Percentiles rank a stretch among this genome's conserved stretches.
These are phyloP conservation scores for Eudyptes chrysolophus DNA, from an alignment of 2,113 vertebrate genomes.

Conservation along the genomic window DNA sequence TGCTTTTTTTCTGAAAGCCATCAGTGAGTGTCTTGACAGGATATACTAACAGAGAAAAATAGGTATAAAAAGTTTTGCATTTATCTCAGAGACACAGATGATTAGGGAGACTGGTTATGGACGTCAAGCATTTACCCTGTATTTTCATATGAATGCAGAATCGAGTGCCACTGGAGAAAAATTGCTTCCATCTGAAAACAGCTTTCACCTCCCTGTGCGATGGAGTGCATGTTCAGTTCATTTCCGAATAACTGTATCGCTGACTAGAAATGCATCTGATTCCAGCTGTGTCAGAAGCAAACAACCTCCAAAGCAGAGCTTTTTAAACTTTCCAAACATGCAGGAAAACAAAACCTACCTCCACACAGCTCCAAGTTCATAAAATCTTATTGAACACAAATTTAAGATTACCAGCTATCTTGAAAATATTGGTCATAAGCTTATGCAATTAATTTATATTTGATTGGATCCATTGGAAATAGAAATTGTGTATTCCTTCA, in stretches of 20 bases:
- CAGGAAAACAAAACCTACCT: background rate
- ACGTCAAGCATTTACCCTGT: background rate
- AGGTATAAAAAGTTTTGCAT: background rate
- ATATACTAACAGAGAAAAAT: background rate
- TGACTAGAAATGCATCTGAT: background rate
- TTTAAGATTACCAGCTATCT: background rate
- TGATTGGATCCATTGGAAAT: background rate
- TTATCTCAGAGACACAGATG: background rate
- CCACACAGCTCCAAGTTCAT: background rate
- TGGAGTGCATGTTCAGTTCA: background rate
- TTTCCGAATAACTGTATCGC: background rate
- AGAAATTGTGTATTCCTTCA: background rate
- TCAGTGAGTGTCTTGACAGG: background rate
- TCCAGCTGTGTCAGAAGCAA: background rate
- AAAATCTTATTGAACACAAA: background rate
- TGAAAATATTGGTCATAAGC: background rate
- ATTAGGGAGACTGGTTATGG: background rate
- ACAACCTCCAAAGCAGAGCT: background rate
- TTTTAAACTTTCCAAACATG: background rate
- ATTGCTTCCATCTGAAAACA: background rate
- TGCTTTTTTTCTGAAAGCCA: background rate
- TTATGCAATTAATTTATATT: background rate
- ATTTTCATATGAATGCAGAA: background rate
- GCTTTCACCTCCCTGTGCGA: background rate
- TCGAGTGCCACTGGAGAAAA: background rate